Base-by-base conservation (phyloP, 1,140 invertebrate genomes). In the Chymomyza costata region DNA sequence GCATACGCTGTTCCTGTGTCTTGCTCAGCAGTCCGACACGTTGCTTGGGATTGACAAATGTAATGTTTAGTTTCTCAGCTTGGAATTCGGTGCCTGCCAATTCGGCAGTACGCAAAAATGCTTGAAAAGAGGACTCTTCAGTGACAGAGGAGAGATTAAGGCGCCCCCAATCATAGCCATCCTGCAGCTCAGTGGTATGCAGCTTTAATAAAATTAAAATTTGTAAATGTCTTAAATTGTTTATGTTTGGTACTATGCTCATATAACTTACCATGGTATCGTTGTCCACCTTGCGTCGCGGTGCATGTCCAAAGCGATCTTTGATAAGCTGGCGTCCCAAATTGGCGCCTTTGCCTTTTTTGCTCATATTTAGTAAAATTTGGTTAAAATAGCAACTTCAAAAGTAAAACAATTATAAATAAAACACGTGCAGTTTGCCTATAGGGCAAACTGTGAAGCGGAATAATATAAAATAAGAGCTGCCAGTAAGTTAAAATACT, bases 121-220 rank as follows among this genome's bases (percentile, higher is more conserved):
- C 97, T 87, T 98, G 94, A 51, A 99, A 91, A 13, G 95, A 95
- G 43, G 91, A 95, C 84, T 99, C 95, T 81, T 99, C 97, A 0
- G 97, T 99, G 0, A 99, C 93, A 0, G 97, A 99, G 80, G 95
- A 92, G 2, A 98, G 87, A 87, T 97, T 97, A 0, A 97, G 86
- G 30, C 93, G 88, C 35, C 92, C 93, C 94, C 94, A 97, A 43
- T 97, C 94, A 71, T 93, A 94, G 2, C 94, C 95, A 88, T 97
- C 96, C 78, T 93, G 89, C 0, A 97, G 85, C 74, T 97, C 95
- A 19, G 93, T 90, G 6, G 94, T 95, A 71, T 97, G 95, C 1
- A 96, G 84, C 94, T 96, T 70, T 17, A 0, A 21, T 6, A 1
- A 88, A 71, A 51, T 38, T 67, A 38, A 49, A 18, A 30, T 28